Conservation (phyloP, 1,140 invertebrate genomes). For the Drosophila sechellia region DNA sequence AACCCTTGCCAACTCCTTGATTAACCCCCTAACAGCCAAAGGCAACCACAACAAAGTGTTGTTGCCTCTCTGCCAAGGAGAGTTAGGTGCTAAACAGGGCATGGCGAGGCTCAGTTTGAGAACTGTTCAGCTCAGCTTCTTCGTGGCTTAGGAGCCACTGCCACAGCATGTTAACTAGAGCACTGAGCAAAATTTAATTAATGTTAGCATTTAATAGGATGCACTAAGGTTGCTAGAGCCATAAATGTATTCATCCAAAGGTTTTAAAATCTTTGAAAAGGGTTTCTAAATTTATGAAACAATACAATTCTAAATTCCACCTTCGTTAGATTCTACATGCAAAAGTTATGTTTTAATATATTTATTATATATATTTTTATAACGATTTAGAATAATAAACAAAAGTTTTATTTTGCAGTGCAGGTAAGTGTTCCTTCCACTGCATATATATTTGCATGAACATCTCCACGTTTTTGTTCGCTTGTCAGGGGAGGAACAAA, state of each 20-base stretch:
- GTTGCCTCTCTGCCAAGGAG: slow-evolving; percentile 60
- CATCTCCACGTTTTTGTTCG: slow-evolving; percentile 36
- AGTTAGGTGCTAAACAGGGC: slow-evolving; percentile 81
- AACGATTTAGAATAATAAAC: no score
- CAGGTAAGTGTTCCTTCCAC: slow-evolving; percentile 6
- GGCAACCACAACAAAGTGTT: slow-evolving; percentile 51
- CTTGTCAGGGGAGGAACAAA: slow-evolving; percentile 40
- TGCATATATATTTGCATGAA: slow-evolving; percentile 20
- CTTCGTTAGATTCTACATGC: no score
- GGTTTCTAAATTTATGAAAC: no score
- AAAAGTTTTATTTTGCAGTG: neutral
- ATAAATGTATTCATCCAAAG: no score
- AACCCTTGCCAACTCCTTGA: slow-evolving; percentile 17
- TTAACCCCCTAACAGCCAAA: slow-evolving; percentile 12
- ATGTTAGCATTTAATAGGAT: neutral
- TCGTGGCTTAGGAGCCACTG: slow-evolving; percentile 14
- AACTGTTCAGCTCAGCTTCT: slow-evolving; percentile 18
- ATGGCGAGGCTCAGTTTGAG: slow-evolving; percentile 55
- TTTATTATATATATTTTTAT: no score
- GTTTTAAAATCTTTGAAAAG: no score
- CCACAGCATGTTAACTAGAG: slow-evolving; percentile 5
- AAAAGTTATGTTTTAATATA: no score
- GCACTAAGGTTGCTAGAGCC: no score
- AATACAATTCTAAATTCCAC: no score
- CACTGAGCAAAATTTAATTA: slow-evolving; percentile 2